Evolutionary conservation across 2,113 vertebrate species (phyloP), one percentile per base, ranked within the genome.

Genomic region (Charina bottae): DNA sequence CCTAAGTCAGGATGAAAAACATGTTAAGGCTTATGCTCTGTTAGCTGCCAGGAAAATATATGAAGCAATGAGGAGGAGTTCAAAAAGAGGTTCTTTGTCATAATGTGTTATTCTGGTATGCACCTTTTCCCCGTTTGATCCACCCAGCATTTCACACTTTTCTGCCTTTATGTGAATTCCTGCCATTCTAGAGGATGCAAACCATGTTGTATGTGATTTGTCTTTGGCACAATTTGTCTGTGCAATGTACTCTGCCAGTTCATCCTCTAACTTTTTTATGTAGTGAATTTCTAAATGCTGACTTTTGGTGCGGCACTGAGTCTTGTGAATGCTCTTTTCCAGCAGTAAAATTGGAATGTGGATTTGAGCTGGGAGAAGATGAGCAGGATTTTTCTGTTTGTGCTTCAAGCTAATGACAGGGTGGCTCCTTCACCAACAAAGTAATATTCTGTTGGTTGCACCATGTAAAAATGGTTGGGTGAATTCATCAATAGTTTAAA

Each of bases 1-100:
- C 1, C 72, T 87, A 54, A 92, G n/a, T 55, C 85, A 93, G 87
- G 72, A 84, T 88, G 46, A 94, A 94, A 94, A 91, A 60, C 78
- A 91, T 0, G 3, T 83, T 33, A 42, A 93, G 23, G 17, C 85
- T 49, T 89, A 72, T 92, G 15, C 90, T 93, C 84, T 92, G 53
- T 62, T 94, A 94, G 78, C 88, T 91, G 85, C 85, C 91, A 83
- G 62, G 26, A 37, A 46, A 90, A 60, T 55, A 84, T 23, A 28
- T 46, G 72, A 49, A 93, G 46, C n/a, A 56, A 24, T 93, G 92
- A 92, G 62, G 33, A 78, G 15, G 53, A 87, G 33, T 24, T 19
- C 21, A 55, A 68, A 68, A 86, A 83, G 19, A n/a, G 24, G 21
- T n/a, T 72, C n/a, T 64, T 83, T 83, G 12, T 21, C 11, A n/a